phyloP scores from a whole-genome alignment of 2,113 vertebrate genomes.

The Diadophis punctatus region DNA sequence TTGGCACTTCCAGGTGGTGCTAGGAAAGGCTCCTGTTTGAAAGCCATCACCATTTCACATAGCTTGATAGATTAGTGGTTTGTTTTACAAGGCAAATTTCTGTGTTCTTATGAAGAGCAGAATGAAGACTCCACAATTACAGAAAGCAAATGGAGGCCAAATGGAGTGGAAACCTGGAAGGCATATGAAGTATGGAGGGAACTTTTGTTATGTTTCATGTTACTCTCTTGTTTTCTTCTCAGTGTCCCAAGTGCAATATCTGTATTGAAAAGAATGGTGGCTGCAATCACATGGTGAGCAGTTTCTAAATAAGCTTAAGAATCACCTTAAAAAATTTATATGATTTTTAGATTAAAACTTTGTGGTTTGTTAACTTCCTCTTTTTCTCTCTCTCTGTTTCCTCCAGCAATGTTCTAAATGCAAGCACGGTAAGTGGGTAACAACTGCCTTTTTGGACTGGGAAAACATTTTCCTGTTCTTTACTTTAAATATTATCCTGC shows the following conservation, averaged over 20 bases:
- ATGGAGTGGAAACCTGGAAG: background rate
- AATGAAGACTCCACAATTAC: background rate
- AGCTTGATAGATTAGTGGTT: background rate
- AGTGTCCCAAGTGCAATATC: constrained; percentile 99
- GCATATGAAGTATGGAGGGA: background rate
- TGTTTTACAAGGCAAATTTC: background rate
- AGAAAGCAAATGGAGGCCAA: background rate
- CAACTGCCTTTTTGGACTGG: constrained; percentile 1
- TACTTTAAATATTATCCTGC: background rate
- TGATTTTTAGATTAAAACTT: background rate
- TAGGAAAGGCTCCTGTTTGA: background rate
- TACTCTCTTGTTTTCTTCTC: constrained; percentile 53
- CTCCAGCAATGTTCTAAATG: constrained; percentile 99
- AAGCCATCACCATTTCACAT: background rate
- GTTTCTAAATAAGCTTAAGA: constrained; percentile 9
- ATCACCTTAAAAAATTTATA: background rate
- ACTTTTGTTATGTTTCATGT: background rate
- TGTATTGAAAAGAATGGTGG: constrained; percentile 99
- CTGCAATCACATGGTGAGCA: constrained; percentile 99
- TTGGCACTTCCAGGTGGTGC: too few relatives aligned
- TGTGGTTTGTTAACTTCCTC: background rate
- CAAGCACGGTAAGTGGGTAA: constrained; percentile 87
- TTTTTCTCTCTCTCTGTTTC: constrained; percentile 31
- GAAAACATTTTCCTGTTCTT: background rate
- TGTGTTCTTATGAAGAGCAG: background rate